These are phyloP conservation scores for Notamacropus eugenii DNA, from an alignment of 2,797 vertebrate genomes.

Conservation along the genomic window DNA sequence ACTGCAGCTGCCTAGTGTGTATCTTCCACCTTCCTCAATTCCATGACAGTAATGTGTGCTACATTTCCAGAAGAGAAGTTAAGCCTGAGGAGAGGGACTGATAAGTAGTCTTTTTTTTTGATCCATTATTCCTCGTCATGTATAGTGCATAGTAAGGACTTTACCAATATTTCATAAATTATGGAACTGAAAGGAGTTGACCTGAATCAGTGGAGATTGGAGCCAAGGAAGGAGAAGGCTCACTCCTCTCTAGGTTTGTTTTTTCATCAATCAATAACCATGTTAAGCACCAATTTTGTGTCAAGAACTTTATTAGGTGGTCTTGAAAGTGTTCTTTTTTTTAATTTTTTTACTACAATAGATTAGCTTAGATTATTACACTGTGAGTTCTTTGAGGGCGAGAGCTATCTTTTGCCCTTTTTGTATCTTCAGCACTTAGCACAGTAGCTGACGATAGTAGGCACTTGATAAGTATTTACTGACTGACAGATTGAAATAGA, in stretches of 20 bases:
- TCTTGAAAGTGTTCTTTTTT: not conserved
- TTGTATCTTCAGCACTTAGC: not conserved
- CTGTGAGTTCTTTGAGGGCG: not conserved
- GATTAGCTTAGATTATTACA: not conserved
- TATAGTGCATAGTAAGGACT: not conserved
- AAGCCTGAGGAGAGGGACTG: not conserved
- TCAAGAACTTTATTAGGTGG: not conserved
- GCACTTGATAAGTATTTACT: not conserved
- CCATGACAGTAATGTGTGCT: not conserved
- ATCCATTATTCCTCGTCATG: not conserved
- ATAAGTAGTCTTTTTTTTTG: not conserved
- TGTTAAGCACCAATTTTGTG: not conserved
- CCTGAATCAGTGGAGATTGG: not conserved
- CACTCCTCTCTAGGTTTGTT: no score
- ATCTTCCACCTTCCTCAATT: not conserved
- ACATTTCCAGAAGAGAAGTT: not conserved
- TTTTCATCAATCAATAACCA: not conserved
- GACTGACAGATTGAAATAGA: not conserved
- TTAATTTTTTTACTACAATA: not conserved
- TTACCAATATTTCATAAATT: not conserved
- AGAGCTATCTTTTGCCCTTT: not conserved
- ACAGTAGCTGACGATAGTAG: not conserved
- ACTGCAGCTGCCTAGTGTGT: not conserved
- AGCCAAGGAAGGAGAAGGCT: not conserved
- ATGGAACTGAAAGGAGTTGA: not conserved